Evolutionary conservation across 2,113 vertebrate species (phyloP).

Genomic region (Eulemur rufifrons): DNA sequence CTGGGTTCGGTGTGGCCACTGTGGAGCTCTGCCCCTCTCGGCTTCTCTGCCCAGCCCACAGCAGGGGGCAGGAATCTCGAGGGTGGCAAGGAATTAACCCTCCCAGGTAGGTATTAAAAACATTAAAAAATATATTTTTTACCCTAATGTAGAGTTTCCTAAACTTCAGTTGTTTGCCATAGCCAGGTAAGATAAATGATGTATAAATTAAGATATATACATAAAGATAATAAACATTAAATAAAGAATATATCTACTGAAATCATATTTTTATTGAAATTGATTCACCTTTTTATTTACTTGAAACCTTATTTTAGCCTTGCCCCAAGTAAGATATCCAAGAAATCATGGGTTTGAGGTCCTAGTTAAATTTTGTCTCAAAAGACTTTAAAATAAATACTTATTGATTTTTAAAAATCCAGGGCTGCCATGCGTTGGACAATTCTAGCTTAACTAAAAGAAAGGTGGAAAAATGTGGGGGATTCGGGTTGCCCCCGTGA

Average conservation of each 20-base stretch:
- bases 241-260: not conserved
- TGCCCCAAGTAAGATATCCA: not conserved
- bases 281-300: not conserved
- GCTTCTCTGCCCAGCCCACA: not conserved
- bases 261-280: not conserved
- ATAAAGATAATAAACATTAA: not conserved
- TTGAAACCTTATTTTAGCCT: not conserved
- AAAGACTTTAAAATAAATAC: not conserved
- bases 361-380: not conserved
- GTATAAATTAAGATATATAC: not conserved
- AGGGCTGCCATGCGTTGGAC: not conserved
- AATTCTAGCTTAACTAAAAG: not conserved
- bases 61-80: not conserved
- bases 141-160: not conserved
- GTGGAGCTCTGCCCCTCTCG: fast-evolving
- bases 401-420: not conserved
- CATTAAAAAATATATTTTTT: not conserved
- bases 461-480: not conserved
- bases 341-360: not conserved
- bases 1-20: fast-evolving
- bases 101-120: not conserved
- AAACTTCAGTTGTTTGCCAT: not conserved
- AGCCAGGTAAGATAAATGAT: not conserved
- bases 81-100: not conserved
- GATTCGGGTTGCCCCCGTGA: not conserved